A percentile compares a stretch with the other conserved stretches of the same genome.
Evolutionary conservation across 1,140 invertebrate species (phyloP).

Genomic region (Arion vulgaris): DNA sequence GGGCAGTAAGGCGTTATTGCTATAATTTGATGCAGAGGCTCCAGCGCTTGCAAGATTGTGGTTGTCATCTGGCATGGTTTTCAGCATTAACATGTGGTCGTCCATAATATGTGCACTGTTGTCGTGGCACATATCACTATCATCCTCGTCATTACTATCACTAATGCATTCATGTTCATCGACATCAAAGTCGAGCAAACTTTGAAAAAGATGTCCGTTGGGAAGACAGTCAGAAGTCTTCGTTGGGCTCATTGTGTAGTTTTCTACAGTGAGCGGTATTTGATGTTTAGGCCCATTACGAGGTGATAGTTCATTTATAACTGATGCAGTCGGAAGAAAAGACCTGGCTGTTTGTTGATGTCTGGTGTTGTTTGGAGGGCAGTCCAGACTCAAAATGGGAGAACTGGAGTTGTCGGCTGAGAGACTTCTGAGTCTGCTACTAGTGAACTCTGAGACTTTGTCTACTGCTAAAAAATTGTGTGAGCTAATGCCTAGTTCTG

Average conservation of each 20-base stretch:
- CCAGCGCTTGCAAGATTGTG: slow-evolving; percentile 27
- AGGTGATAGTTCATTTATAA: slow-evolving; percentile 27
- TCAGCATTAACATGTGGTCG: slow-evolving; percentile 23
- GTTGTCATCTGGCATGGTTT: slow-evolving; percentile 36
- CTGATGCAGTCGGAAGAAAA: neutral
- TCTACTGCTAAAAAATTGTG: neutral
- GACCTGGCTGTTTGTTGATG: neutral
- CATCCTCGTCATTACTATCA: neutral
- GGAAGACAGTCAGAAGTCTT: slow-evolving; percentile 35
- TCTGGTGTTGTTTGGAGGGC: slow-evolving; percentile 18
- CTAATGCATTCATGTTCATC: neutral
- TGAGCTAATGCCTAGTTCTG: slow-evolving; percentile 24
- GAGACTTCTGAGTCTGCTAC: slow-evolving; percentile 27
- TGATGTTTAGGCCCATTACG: neutral
- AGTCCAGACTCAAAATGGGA: slow-evolving; percentile 18
- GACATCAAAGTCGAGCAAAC: neutral
- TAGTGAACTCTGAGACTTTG: neutral
- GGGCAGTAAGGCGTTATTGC: slow-evolving; percentile 38
- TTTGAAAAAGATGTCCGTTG: slow-evolving; percentile 40
- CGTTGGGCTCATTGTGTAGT: slow-evolving; percentile 4
- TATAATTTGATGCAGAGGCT: slow-evolving; percentile 36
- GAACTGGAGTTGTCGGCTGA: slow-evolving; percentile 27
- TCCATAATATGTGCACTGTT: neutral
- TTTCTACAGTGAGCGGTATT: slow-evolving; percentile 5
- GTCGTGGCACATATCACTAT: neutral